Evolutionary conservation across 2,888 invertebrate species (phyloP).

Genomic region (Homarus gammarus): DNA sequence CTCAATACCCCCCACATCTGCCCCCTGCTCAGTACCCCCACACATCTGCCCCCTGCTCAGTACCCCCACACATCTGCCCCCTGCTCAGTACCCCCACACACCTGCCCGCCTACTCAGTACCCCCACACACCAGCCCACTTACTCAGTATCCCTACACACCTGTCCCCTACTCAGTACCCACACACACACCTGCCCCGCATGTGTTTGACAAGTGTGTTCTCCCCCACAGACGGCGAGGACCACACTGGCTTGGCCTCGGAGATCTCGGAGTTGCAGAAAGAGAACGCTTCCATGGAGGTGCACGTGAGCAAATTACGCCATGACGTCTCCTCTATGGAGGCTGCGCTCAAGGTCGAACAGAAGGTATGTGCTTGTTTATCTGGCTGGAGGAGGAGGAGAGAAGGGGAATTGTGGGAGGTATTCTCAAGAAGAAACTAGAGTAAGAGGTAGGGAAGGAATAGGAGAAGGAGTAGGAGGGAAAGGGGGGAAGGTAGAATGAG

Average conservation of each 20-base stretch:
- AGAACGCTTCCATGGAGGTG: slow-evolving; percentile 75
- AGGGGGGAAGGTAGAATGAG: background rate
- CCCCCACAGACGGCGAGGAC: slow-evolving; percentile 71
- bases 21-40: background rate
- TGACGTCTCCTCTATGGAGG: slow-evolving; percentile 76
- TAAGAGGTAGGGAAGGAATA: background rate
- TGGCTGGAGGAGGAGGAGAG: background rate
- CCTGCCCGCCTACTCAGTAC: background rate
- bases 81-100: background rate
- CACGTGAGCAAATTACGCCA: slow-evolving; percentile 75
- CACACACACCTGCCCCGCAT: too few relatives aligned
- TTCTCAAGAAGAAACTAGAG: background rate
- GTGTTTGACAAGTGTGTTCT: too few relatives aligned
- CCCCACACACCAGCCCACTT: background rate
- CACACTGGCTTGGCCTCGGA: slow-evolving; percentile 76
- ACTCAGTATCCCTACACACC: too few relatives aligned
- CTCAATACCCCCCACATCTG: slow-evolving; percentile 29
- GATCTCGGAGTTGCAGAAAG: slow-evolving; percentile 76
- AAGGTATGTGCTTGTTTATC: slow-evolving; percentile 67
- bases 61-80: background rate
- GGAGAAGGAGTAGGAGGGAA: background rate
- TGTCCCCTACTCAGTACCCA: too few relatives aligned
- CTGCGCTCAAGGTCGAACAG: slow-evolving; percentile 75
- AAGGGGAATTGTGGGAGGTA: background rate
- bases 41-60: too few relatives aligned